Base-by-base conservation (phyloP, 2,113 vertebrate genomes). In the Carassius gibelio region DNA sequence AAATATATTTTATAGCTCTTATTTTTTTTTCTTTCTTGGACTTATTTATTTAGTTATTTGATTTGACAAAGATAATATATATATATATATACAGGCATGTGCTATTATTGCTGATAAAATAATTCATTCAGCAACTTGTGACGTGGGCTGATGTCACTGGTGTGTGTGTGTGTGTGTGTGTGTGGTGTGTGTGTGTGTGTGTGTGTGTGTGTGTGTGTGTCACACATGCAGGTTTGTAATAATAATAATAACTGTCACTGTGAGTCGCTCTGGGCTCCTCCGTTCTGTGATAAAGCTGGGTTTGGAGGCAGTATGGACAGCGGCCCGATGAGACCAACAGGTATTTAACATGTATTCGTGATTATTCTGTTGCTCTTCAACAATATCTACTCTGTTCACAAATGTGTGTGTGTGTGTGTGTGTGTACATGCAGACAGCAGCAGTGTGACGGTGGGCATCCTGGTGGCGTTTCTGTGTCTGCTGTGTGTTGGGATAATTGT, bases 191-290 rank as follows among this genome's bases (percentile, higher is more conserved):
- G 55, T 84, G 45, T 50, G 23, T 48, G 45, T 61, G 3, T 74
- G 1, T 87, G 38, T 71, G 55, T 84, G 45, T 68, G 62, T 61
- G 61, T 61, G 3, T 74, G 2, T 87, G 45, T 71, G 45, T 84
- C 84, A 82, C 84, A 0, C 82, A 3, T 82, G 8, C 89, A 99
- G 98, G 97, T 99, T n/a, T 99, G 98, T 92, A 99, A 99, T 94
- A 99, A 96, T 88, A 97, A 96, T 52, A 98, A 97, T 93, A 98
- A 99, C 87, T 99, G 98, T 88, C 98, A 99, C 93, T 99, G 98
- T 0, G 97, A 99, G 91, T 96, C 96, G 8, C 96, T 96, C 85
- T 98, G 97, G 97, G 95, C 96, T 0, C 98, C 98, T 11, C 98
- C 98, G 0, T 95, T 95, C 92, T 99, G 98, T 62, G 97, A 97